These are phyloP conservation scores for Gymnocephalus cernua DNA, from an alignment of 2,113 vertebrate species.

Conservation along the genomic window DNA sequence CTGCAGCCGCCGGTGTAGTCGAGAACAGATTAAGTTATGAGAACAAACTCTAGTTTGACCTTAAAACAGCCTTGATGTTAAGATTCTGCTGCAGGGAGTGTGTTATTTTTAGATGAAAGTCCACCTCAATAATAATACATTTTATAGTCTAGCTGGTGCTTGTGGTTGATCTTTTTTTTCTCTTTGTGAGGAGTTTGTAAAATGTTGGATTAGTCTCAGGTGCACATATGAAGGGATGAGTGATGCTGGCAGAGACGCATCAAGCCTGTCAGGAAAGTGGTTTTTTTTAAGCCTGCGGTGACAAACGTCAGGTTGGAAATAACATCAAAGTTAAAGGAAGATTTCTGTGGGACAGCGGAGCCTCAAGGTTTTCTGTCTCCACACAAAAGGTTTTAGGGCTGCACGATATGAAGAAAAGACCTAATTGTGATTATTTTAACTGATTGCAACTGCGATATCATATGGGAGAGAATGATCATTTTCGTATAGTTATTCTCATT, in stretches of 20 bases:
- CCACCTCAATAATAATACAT: constrained; percentile 69
- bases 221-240: not conserved
- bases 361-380: not conserved
- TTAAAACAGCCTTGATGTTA: constrained; percentile 39
- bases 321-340: not conserved
- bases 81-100: constrained; percentile 22
- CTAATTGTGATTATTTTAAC: no score
- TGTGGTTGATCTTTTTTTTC: constrained; percentile 19
- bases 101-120: constrained; percentile 70
- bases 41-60: constrained; percentile 31
- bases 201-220: not conserved
- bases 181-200: not conserved
- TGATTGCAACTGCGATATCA: no score
- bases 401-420: no score
- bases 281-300: constrained; percentile 28
- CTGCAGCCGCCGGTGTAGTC: not conserved
- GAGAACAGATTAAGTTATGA: not conserved
- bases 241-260: not conserved
- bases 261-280: not conserved
- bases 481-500: no score
- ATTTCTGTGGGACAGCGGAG: not conserved
- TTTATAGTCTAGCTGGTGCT: not conserved
- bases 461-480: no score
- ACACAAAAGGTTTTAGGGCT: constrained; percentile 8
- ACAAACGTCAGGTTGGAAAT: not conserved